These are phyloP conservation scores for Noctua janthina DNA, from an alignment of 2,888 invertebrate species.

Conservation along the genomic window DNA sequence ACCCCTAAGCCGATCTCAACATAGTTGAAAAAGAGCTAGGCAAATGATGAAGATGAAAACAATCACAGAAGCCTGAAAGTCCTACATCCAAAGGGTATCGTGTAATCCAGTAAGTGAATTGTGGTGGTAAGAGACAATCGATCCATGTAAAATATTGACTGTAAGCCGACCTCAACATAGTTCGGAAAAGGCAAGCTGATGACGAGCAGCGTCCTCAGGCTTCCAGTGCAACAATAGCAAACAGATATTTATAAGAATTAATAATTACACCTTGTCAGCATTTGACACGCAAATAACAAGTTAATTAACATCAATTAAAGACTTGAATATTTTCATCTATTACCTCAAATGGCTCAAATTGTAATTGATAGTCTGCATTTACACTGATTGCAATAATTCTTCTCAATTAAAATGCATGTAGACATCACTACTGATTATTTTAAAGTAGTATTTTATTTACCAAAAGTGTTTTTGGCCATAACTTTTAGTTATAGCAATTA, in stretches of 20 bases:
- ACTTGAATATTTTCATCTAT: slow-evolving; percentile 14
- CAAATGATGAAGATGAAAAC: too few species aligned
- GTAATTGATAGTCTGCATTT: slow-evolving; percentile 24
- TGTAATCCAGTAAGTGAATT: too few species aligned
- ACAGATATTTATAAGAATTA: background rate
- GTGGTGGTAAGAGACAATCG: too few species aligned
- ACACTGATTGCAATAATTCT: slow-evolving; percentile 35
- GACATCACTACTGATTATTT: background rate
- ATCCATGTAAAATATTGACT: background rate
- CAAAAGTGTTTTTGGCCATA: background rate
- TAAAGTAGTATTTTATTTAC: background rate
- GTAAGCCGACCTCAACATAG: background rate
- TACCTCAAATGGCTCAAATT: slow-evolving; percentile 22
- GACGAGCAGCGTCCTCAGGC: background rate
- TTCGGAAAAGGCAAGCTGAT: background rate
- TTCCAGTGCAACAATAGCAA: slow-evolving; percentile 1
- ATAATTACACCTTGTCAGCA: slow-evolving; percentile 27
- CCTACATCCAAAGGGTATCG: too few species aligned
- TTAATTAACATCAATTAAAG: slow-evolving; percentile 36
- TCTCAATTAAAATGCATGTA: slow-evolving; percentile 54
- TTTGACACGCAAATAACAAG: slow-evolving; percentile 52
- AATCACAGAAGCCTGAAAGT: too few species aligned
- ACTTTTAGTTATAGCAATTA: background rate
- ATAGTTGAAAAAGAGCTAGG: too few species aligned
- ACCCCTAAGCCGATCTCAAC: too few species aligned